Evolutionary conservation across 2,113 vertebrate genomes (phyloP).

Genomic region (Corythaeola cristata): DNA sequence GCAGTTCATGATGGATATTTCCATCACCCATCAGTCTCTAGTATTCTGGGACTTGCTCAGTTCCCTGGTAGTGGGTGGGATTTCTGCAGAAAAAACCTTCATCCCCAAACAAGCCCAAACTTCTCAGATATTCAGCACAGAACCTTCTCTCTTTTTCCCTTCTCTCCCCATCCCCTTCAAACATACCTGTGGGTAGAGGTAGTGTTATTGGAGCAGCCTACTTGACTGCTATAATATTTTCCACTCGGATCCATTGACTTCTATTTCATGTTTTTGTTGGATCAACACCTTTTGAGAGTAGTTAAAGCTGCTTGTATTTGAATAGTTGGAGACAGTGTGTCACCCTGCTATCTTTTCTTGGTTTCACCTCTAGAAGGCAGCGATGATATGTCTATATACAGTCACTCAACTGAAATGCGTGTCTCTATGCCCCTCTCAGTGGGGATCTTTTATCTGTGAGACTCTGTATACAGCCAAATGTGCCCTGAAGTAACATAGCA

Average conservation of each 20-base stretch:
- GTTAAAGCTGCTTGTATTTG: conserved; percentile 35
- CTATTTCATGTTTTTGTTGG: conserved; percentile 70
- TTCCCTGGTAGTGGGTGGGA: background rate
- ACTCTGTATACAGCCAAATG: background rate
- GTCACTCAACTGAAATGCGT: background rate
- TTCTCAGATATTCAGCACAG: conserved; percentile 41
- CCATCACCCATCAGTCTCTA: background rate
- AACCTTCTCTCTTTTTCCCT: conserved; percentile 55
- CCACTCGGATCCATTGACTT: conserved; percentile 66
- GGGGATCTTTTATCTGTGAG: background rate
- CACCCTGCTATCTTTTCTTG: conserved; percentile 49
- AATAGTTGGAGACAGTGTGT: conserved; percentile 46
- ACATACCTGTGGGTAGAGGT: conserved; percentile 71
- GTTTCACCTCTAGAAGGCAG: conserved; percentile 70
- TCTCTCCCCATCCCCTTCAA: conserved; percentile 46
- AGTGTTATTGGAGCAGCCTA: conserved; percentile 70
- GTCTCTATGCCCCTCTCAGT: background rate
- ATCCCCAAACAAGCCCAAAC: background rate
- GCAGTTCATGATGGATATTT: background rate
- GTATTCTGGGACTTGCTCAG: background rate
- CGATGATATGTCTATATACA: background rate
- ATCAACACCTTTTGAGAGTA: conserved; percentile 47
- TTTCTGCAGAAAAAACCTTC: conserved; percentile 15
- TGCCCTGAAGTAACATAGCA: background rate
- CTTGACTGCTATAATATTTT: conserved; percentile 72